Evolutionary conservation across 2,888 invertebrate species (phyloP).

Genomic region (Lydus trimaculatus): DNA sequence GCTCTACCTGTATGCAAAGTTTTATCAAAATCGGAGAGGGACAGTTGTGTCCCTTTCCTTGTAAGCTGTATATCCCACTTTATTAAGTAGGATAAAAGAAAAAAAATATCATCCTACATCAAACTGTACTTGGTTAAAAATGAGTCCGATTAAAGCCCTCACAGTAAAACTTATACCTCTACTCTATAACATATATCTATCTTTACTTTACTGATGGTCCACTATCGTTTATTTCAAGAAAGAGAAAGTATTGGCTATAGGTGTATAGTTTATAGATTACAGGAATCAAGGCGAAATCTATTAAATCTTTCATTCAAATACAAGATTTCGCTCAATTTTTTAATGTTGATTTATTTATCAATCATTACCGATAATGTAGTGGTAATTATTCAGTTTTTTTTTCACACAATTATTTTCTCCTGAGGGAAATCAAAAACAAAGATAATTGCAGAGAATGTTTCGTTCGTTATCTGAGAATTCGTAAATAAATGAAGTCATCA

Average conservation of each 20-base stretch:
- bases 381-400: no score
- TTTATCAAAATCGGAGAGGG: no score
- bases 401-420: slow-evolving; percentile 10
- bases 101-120: slow-evolving; percentile 26
- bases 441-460: slow-evolving; percentile 23
- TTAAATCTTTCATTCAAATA: not conserved
- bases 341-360: not conserved
- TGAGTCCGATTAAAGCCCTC: slow-evolving; percentile 50
- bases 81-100: slow-evolving; percentile 45
- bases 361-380: not conserved
- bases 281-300: not conserved
- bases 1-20: no score
- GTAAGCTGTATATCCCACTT: slow-evolving; percentile 38
- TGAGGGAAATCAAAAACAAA: no score
- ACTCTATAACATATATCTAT: slow-evolving; percentile 43
- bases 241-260: not conserved
- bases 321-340: not conserved
- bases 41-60: no score
- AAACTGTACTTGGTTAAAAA: slow-evolving; percentile 46
- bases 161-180: slow-evolving; percentile 47
- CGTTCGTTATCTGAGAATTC: slow-evolving; percentile 21
- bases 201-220: slow-evolving; percentile 33
- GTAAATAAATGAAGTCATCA: slow-evolving; percentile 28
- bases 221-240: slow-evolving; percentile 19
- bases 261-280: not conserved